Percentiles rank a stretch among this genome's conserved stretches.
phyloP scores from a whole-genome alignment of 2,113 vertebrate genomes.

The Sorex araneus region DNA sequence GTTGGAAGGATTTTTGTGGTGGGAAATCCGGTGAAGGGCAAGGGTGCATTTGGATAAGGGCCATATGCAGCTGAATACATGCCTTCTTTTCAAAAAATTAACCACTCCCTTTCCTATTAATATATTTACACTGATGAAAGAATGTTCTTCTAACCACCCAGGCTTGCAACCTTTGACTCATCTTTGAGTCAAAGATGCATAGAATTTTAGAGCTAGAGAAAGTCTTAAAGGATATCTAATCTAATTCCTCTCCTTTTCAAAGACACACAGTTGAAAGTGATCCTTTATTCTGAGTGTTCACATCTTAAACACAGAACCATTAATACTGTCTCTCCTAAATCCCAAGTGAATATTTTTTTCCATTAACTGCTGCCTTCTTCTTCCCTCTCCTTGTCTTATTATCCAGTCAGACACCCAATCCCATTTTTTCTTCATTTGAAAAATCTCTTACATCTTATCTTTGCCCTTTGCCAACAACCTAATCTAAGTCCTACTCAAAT shows the following conservation, averaged over 20 bases:
- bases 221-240: neutral
- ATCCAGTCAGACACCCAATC: neutral
- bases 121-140: constrained; percentile 20
- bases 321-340: neutral
- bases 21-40: neutral
- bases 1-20: neutral
- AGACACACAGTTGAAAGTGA: neutral
- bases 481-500: neutral
- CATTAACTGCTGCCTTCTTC: neutral
- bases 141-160: constrained; percentile 3
- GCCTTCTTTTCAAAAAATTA: constrained; percentile 1
- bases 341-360: neutral
- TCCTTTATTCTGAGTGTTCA: neutral
- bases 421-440: neutral
- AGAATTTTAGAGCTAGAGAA: constrained; percentile 8
- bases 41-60: neutral
- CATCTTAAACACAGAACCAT: neutral
- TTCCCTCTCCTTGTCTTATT: neutral
- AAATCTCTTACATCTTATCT: neutral
- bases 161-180: constrained; percentile 47
- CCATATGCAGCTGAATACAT: neutral
- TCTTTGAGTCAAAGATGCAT: constrained; percentile 49
- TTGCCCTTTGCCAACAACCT: neutral
- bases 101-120: neutral
- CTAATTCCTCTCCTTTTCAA: neutral